phyloP scores from a whole-genome alignment of 2,113 vertebrate genomes.

The Archocentrus centrarchus region DNA sequence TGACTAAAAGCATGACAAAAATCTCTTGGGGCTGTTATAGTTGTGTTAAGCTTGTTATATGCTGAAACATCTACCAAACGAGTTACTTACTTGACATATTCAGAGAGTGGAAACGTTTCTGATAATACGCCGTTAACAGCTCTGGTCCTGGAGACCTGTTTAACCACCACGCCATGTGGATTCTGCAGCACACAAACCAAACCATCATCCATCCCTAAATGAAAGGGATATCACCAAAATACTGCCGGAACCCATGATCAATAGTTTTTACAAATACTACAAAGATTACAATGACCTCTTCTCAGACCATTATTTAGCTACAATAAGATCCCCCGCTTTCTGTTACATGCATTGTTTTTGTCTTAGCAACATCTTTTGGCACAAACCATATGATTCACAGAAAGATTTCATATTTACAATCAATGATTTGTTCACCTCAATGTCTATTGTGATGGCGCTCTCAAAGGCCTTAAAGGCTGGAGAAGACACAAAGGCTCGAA shows the following conservation, averaged over 20 bases:
- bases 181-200: slow-evolving; percentile 62
- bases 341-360: neutral
- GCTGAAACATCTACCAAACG: neutral
- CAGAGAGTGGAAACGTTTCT: slow-evolving; percentile 61
- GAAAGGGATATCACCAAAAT: neutral
- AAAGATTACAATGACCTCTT: too few species aligned
- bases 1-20: rapidly evolving
- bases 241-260: neutral
- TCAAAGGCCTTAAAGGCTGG: slow-evolving; percentile 65
- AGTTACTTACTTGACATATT: slow-evolving; percentile 71
- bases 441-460: slow-evolving; percentile 65
- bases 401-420: neutral
- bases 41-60: neutral
- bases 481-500: slow-evolving; percentile 73
- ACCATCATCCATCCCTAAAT: neutral
- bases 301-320: neutral
- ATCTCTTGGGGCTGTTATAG: neutral
- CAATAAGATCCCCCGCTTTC: neutral
- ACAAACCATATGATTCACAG: neutral
- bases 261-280: neutral
- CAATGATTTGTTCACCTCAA: slow-evolving; percentile 65
- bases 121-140: slow-evolving; percentile 49
- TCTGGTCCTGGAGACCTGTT: slow-evolving; percentile 41
- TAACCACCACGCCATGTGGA: slow-evolving; percentile 73
- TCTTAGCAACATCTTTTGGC: neutral